phyloP scores from a whole-genome alignment of 1,140 invertebrate genomes.

The Drosophila nasuta region DNA sequence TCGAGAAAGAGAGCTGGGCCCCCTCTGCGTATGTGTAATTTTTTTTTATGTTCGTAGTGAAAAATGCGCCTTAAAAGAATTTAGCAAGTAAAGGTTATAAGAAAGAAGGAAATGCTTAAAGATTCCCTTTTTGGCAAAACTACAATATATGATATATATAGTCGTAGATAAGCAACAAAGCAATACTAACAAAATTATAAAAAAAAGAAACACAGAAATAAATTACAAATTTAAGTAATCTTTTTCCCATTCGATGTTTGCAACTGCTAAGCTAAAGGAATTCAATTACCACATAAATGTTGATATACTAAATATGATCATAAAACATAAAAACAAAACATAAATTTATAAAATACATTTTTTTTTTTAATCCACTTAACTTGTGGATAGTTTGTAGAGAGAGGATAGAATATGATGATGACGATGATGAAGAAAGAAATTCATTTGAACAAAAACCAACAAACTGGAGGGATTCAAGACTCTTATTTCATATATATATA shows the following conservation, averaged over 20 bases:
- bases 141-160: slow-evolving; percentile 8
- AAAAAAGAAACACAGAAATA: neutral
- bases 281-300: slow-evolving; percentile 46
- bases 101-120: slow-evolving; percentile 17
- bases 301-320: slow-evolving; percentile 3
- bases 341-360: slow-evolving; percentile 10
- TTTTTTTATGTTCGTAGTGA: slow-evolving; percentile 53
- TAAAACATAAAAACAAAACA: too few relatives aligned
- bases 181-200: slow-evolving; percentile 64
- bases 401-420: neutral
- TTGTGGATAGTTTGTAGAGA: neutral
- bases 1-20: neutral
- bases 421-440: slow-evolving; percentile 6
- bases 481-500: slow-evolving; percentile 76
- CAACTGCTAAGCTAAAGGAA: slow-evolving; percentile 45
- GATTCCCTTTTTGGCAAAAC: slow-evolving; percentile 47
- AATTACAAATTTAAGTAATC: slow-evolving; percentile 46
- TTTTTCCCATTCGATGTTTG: slow-evolving; percentile 51
- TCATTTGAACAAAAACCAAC: slow-evolving; percentile 55
- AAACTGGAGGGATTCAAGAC: slow-evolving; percentile 79
- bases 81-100: slow-evolving; percentile 51
- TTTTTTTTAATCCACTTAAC: slow-evolving; percentile 20
- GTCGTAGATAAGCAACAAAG: slow-evolving; percentile 61
- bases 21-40: slow-evolving; percentile 4
- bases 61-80: slow-evolving; percentile 65